Base-by-base conservation (phyloP, 1,140 invertebrate genomes). In the Theocolax elegans region DNA sequence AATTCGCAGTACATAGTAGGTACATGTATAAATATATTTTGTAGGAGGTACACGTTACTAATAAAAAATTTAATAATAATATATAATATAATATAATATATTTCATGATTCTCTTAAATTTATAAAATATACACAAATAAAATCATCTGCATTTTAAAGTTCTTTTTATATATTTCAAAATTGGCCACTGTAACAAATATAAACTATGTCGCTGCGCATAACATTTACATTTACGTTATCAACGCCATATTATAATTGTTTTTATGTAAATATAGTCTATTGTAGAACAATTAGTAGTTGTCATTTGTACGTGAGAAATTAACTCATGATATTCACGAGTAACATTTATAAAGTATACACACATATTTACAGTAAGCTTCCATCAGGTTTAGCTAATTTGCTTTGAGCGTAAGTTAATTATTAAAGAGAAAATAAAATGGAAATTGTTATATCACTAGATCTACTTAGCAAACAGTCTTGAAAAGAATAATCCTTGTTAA, bases 141-240 rank as follows among this genome's bases (percentile, higher is more conserved):
- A 44, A 60, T 10, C 38, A 40, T 60, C 15, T 44, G 58, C 15
- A 42, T 8, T 38, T 60, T 27, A 6, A 19, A 10, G 10, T 35
- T 35, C 10, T 3, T 44, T 15, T 44, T 3, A 4, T 44, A 4
- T 44, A 38, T 42, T 4, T 23, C 23, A 51, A 10, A n/a, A 31
- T 63, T 63, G 60, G 44, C 60, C 35, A 63, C 60, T 49, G 60
- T 63, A 48, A 58, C 54, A 60, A 59, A 67, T 49, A 60, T 60
- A 59, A 40, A 67, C 15, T 49, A 21, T 59, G 48, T 58, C 2
- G 12, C 19, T 67, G 13, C n/a, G 42, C 23, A 54, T 49, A 63
- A 63, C 48, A 48, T 29, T 56, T 51, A 59, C 56, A 64, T 59
- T 44, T 54, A 23, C 17, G 29, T 53, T 53, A 29, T 25, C 29